Base-by-base conservation (phyloP, 2,797 vertebrate species). In the Microchirus variegatus region DNA sequence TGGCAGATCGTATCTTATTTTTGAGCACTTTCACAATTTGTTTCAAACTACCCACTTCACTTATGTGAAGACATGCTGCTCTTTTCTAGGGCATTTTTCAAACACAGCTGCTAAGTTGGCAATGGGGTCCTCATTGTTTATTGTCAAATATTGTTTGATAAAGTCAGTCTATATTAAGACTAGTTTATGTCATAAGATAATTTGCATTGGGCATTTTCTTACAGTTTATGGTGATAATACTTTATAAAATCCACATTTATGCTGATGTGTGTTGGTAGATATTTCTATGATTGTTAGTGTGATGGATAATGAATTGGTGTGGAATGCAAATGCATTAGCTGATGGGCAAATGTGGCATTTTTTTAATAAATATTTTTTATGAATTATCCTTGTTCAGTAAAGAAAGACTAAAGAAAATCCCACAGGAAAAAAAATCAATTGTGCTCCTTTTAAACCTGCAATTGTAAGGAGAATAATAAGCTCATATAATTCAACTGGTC, bases 1-100 rank as follows among this genome's bases (percentile, higher is more conserved):
- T 17, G 53, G 37, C 18, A 52, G 64, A 60, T 66, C 18, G 7
- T 47, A 66, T 73, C 59, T 76, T 45, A 54, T 18, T 40, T 40
- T 55, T 0, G 2, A 63, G 37, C 11, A 60, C 53, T 43, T 66
- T 52, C 22, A 43, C 52, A 49, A 26, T 63, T 77, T 45, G 15
- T 63, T 49, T 49, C 22, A 74, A 66, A 53, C 38, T 49, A 3
- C 31, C 65, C 36, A 40, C 10, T 18, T 14, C 31, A 31, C 31
- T 31, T 31, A 37, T 9, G 46, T 22, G 6, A 19, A 59, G 44
- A 53, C 1, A 0, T 4, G n/a, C 17, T 36, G 16, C 17, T 36
- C 45, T 26, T 41, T 55, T 46, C 36, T 40, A 49, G 67, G 44
- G 5, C 3, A 9, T 53, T 51, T 62, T 54, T 38, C 38, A 31